Evolutionary conservation across 2,113 vertebrate genomes (phyloP).

Genomic region (Nestor notabilis): DNA sequence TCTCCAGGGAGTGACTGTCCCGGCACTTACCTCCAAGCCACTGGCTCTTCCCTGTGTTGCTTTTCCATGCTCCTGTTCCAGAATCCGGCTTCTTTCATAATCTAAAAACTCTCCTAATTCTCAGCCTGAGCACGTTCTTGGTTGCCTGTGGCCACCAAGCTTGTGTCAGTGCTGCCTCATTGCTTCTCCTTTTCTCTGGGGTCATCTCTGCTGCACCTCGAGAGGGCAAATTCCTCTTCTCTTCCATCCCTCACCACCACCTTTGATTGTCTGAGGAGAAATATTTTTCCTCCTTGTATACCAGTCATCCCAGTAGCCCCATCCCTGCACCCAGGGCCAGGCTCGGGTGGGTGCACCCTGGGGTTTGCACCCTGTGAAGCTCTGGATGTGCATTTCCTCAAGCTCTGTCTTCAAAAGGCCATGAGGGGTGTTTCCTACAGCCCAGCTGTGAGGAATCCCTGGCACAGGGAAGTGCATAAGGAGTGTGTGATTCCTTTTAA

Average conservation of each 20-base stretch:
- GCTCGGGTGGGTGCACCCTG: fast-evolving
- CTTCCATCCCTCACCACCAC: not conserved
- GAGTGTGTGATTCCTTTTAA: fast-evolving
- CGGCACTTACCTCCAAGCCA: not conserved
- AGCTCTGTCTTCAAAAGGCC: too few relatives aligned
- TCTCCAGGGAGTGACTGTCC: not conserved
- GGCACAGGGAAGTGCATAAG: fast-evolving
- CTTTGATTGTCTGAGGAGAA: not conserved
- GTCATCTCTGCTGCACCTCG: fast-evolving
- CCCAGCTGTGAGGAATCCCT: not conserved
- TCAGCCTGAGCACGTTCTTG: not conserved
- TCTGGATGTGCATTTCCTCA: not conserved
- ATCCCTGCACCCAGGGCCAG: too few relatives aligned
- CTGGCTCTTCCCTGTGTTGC: not conserved
- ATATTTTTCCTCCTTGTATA: fast-evolving
- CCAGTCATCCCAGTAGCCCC: not conserved
- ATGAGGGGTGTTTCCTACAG: fast-evolving
- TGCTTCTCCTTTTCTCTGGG: not conserved
- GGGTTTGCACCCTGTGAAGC: fast-evolving
- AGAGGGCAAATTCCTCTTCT: not conserved
- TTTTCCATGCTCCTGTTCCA: not conserved
- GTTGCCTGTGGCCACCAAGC: too few relatives aligned
- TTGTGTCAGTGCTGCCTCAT: not conserved
- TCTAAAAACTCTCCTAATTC: not conserved
- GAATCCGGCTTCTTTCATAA: not conserved